A percentile compares a stretch with the other conserved stretches of the same genome.
Evolutionary conservation across 2,113 vertebrate genomes (phyloP).

Genomic region (Scophthalmus maximus): DNA sequence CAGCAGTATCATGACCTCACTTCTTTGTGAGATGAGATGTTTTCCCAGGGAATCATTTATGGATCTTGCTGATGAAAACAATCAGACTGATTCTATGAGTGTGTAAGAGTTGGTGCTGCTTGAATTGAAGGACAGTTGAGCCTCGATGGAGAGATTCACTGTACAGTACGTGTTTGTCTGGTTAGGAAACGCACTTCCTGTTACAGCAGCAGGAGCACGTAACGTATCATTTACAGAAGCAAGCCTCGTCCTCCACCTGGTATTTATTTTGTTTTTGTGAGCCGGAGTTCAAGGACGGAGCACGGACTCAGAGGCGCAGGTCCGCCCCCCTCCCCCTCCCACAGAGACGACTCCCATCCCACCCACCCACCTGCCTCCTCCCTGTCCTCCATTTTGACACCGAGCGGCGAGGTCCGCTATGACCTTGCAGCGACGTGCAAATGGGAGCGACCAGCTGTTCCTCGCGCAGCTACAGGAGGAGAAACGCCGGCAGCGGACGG

Average conservation of each 20-base stretch:
- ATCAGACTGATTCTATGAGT: too few relatives aligned
- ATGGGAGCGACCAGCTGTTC: conserved; percentile 17
- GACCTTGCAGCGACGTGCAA: conserved; percentile 66
- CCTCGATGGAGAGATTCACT: too few relatives aligned
- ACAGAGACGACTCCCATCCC: conserved; percentile 3
- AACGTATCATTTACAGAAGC: conserved; percentile 9
- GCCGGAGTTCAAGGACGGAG: conserved; percentile 67
- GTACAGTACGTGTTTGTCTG: too few relatives aligned
- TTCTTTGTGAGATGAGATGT: too few relatives aligned
- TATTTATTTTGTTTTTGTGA: conserved; percentile 34
- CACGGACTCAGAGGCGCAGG: conserved; percentile 50
- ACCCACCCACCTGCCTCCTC: conserved; percentile 24
- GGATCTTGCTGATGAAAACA: too few relatives aligned
- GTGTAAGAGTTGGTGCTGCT: too few relatives aligned
- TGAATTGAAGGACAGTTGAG: too few relatives aligned
- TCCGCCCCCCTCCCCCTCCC: conserved; percentile 16
- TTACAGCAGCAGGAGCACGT: neutral
- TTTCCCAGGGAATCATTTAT: too few relatives aligned
- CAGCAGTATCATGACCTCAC: too few relatives aligned
- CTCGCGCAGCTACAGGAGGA: conserved; percentile 24
- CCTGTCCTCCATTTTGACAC: conserved; percentile 61
- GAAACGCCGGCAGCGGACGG: conserved; percentile 18
- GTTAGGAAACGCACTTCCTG: conserved; percentile 12
- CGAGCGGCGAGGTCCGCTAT: conserved; percentile 43
- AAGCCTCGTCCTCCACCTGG: neutral